These are phyloP conservation scores for Philereme vetulata DNA, from an alignment of 2,888 invertebrate species.

Conservation along the genomic window DNA sequence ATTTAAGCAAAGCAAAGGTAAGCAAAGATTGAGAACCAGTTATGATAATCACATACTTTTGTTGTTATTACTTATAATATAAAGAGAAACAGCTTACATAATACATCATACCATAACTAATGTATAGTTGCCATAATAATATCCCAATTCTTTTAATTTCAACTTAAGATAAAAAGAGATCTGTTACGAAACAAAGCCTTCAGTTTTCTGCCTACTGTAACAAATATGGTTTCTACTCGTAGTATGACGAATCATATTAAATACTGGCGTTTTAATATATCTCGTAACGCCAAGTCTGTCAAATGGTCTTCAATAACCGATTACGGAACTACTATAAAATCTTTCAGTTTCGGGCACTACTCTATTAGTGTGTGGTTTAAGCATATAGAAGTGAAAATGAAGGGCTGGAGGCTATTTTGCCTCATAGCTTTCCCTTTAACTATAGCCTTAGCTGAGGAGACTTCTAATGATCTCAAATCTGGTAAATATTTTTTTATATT, in stretches of 20 bases:
- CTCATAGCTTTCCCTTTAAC: conserved; percentile 45
- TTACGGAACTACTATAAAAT: conserved; percentile 27
- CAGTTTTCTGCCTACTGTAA: conserved; percentile 10
- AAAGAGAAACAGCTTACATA: no score
- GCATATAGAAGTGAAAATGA: conserved; percentile 39
- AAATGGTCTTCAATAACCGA: conserved; percentile 19
- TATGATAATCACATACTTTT: no score
- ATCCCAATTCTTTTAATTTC: no score
- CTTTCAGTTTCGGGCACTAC: neutral
- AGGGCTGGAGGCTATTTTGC: conserved; percentile 39
- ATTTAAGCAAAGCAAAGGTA: no score
- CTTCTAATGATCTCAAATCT: conserved; percentile 41
- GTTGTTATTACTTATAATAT: no score
- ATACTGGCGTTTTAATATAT: conserved; percentile 25
- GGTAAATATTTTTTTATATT: conserved; percentile 32
- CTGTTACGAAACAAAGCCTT: neutral
- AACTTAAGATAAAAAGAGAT: no score
- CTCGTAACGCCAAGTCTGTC: conserved; percentile 23
- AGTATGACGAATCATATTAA: conserved; percentile 12
- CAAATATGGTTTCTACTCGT: neutral
- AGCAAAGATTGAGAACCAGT: no score
- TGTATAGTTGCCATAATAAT: no score
- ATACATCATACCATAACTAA: no score
- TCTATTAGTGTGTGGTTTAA: conserved; percentile 13
- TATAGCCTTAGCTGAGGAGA: conserved; percentile 36